Evolutionary conservation across 2,888 invertebrate genomes (phyloP), one percentile per base, ranked within the genome.

Genomic region (Caenorhabditis sp.): DNA sequence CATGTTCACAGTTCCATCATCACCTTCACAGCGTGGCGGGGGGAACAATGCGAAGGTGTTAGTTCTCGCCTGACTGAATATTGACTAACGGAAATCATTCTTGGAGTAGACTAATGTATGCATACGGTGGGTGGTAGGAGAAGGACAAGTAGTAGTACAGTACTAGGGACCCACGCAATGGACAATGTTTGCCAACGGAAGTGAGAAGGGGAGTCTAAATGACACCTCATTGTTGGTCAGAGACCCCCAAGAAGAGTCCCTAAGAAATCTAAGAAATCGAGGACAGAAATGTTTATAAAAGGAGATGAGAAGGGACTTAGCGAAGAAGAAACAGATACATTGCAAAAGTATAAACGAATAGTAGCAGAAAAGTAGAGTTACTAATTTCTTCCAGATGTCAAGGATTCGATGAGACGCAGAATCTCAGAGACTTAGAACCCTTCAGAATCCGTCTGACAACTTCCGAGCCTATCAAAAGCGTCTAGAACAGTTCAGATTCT

Each of bases 171-270:
- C 16, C 41, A 41, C 22, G 47, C 51, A 31, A 51, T 38, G 56
- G 56, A 14, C 41, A 24, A 5, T 77, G 54, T 77, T 77, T 77
- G 77, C 41, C 77, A 61, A 70, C 69, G 77, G 77, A 77, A 70
- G 69, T 69, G 54, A 38, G 35, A 24, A 44, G 26, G 41, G 38
- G 69, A 41, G 54, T 5, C 38, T 38, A 38, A 47, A 41, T 73
- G 54, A 64, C 63, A 74, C 74, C 61, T 73, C n/a, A 3, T 26
- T 58, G 44, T 19, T 49, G 22, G 14, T n/a, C n/a, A n/a, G n/a
- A n/a, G n/a, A n/a, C n/a, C n/a, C n/a, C n/a, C n/a, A n/a, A n/a
- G n/a, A n/a, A n/a, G n/a, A n/a, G n/a, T n/a, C n/a, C n/a, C n/a
- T n/a, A n/a, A n/a, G 31, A 44, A 7, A 5, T 22, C 49, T 19